Evolutionary conservation across 2,888 invertebrate species (phyloP), one percentile per base, ranked within the genome.

Genomic region (Limnephilus lunatus): DNA sequence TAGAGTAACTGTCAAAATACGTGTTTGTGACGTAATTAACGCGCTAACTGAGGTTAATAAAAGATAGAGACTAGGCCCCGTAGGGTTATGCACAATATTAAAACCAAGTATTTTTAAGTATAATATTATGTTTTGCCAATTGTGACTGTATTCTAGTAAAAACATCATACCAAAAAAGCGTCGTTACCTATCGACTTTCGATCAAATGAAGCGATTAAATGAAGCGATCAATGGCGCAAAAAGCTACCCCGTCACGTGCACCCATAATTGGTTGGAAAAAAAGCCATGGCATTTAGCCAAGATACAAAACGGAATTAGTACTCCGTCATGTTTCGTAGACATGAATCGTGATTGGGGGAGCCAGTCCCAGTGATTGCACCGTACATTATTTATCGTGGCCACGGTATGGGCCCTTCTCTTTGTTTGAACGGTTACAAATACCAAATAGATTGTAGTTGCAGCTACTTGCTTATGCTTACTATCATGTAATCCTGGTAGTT

Each of bases 241-340:
- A 68, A 25, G 25, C 68, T n/a, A 25, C 68, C 25, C 68, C 68
- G 32, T 82, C 82, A 82, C 82, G 82, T 32, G 82, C 30, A 82
- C 15, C 82, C 82, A 32, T 32, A 82, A 32, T 82, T 82, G 82
- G 86, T 86, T 85, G 19, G 85, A 35, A 44, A 86, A 86, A 86
- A 86, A 48, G 86, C 53, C 86, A 44, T 86, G 88, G 88, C 88
- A 68, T 80, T 89, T 39, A 25, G 88, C 88, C 88, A 89, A 89
- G 86, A 81, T 80, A 89, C 88, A 80, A 89, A 89, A 80, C 35
- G 80, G 81, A 80, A 89, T 89, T 89, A 80, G 32, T 80, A 89
- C 88, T 25, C 35, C 88, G 68, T 89, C 88, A 80, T 89, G 88
- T 80, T 89, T 35, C 80, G 80, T 35, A 81, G 88, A 14, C 86